Conservation (phyloP, 2,888 invertebrate species). For the Scaptomyza caliginosa region DNA sequence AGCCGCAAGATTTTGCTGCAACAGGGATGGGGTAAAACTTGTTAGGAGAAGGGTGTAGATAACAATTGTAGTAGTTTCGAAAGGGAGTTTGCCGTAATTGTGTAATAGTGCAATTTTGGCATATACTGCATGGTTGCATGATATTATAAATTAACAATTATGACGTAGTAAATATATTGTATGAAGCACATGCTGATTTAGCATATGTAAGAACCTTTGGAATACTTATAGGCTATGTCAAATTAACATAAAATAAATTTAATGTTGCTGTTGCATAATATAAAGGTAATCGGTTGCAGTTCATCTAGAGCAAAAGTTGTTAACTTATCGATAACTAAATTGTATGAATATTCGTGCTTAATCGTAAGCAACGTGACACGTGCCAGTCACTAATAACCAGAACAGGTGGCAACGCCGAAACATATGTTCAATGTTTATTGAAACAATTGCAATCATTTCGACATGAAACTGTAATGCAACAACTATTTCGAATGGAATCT, state of each 20-base stretch:
- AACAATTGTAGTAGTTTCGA: constrained; percentile 6
- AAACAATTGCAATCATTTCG: not conserved
- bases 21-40: not conserved
- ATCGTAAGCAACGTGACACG: not conserved
- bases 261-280: too few relatives aligned
- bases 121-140: constrained; percentile 18
- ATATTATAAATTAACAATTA: not conserved
- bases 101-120: not conserved
- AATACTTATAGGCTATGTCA: too few relatives aligned
- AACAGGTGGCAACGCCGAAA: constrained; percentile 24
- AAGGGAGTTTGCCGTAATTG: not conserved
- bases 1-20: constrained; percentile 47
- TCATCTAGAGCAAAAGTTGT: too few relatives aligned
- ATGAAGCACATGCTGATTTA: not conserved
- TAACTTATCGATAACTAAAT: not conserved
- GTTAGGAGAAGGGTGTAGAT: not conserved
- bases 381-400: too few relatives aligned
- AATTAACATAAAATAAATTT: too few relatives aligned
- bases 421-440: not conserved
- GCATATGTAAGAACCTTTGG: not conserved
- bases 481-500: not conserved
- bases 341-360: not conserved
- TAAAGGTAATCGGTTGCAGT: too few relatives aligned
- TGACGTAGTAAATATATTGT: not conserved
- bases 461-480: not conserved